Evolutionary conservation across 37 sponge, comb jelly and placozoan genomes (phyloP).

Genomic region (Theonella swinhoei): DNA sequence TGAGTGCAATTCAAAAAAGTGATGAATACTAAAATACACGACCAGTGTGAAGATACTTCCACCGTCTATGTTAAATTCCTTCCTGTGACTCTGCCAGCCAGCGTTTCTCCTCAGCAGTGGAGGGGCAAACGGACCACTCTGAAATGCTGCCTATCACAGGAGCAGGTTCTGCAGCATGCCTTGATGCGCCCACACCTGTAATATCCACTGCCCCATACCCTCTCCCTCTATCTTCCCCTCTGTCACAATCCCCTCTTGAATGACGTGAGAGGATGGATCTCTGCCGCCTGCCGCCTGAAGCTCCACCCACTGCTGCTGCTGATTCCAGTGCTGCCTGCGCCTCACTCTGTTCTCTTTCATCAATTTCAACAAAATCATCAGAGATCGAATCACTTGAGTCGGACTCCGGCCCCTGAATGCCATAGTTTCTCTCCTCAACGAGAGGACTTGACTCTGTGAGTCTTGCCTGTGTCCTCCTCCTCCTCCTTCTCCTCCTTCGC

Average conservation of each 20-base stretch:
- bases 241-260: background rate
- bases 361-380: background rate
- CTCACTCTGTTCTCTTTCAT: background rate
- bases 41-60: too few relatives aligned
- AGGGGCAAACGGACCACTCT: background rate
- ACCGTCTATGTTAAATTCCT: background rate
- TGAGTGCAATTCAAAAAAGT: background rate
- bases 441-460: background rate
- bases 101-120: background rate
- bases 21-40: background rate
- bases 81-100: background rate
- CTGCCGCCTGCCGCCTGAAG: background rate
- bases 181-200: background rate
- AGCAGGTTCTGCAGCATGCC: background rate
- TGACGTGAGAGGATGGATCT: background rate
- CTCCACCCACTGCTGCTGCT: too few relatives aligned
- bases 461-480: background rate
- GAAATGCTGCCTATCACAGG: background rate
- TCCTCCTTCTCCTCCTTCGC: background rate
- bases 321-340: background rate
- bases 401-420: background rate
- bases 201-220: background rate
- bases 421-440: background rate
- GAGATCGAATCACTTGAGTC: background rate
- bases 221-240: background rate